Percentiles rank a stretch among this genome's conserved stretches.
These are phyloP conservation scores for Euleptes europaea DNA, from an alignment of 2,113 vertebrate species.

Conservation along the genomic window DNA sequence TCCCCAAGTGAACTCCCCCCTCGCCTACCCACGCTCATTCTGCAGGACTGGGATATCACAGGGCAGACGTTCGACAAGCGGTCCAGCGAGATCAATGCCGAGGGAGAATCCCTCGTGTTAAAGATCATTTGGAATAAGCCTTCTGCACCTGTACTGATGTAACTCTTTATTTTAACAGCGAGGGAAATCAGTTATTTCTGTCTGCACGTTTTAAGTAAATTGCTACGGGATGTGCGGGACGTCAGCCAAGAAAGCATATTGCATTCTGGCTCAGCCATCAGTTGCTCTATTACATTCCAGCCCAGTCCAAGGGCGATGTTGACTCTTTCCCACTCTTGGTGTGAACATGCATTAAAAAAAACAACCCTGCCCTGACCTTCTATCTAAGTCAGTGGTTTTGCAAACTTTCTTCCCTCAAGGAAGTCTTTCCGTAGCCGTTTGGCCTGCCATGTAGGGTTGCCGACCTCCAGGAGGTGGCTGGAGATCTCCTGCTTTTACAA, in stretches of 20 bases:
- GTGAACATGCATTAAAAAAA: neutral
- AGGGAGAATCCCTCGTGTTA: neutral
- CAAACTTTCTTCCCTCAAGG: neutral
- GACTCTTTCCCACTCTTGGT: neutral
- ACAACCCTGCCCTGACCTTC: neutral
- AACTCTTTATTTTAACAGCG: neutral
- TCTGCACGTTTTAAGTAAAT: neutral
- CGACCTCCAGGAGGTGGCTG: no score
- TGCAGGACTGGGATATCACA: neutral
- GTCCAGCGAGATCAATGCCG: neutral
- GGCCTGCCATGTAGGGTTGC: neutral
- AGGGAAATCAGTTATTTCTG: neutral
- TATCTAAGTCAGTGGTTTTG: neutral
- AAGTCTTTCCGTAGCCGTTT: neutral
- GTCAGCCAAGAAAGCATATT: neutral
- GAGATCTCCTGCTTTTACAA: no score
- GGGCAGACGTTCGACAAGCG: neutral
- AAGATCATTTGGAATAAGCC: neutral
- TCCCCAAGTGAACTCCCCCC: neutral
- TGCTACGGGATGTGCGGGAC: neutral
- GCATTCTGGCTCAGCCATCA: neutral
- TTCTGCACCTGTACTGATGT: neutral
- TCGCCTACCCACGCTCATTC: neutral
- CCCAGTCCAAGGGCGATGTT: neutral
- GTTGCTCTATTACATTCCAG: neutral